Evolutionary conservation across 2,888 invertebrate genomes (phyloP), one percentile per base, ranked within the genome.

Genomic region (Selenia dentaria): DNA sequence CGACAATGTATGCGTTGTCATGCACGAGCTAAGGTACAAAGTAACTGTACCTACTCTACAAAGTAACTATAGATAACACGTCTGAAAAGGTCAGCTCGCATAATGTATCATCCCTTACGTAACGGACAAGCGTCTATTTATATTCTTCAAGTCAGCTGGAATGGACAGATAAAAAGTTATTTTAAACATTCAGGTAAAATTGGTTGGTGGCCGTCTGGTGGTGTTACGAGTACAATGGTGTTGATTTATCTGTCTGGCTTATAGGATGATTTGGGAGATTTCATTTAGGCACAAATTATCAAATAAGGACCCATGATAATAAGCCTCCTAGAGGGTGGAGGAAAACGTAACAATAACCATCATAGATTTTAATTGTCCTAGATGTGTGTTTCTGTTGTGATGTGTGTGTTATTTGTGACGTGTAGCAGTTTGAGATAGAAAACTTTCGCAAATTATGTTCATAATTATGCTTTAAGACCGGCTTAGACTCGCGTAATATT

Each of bases 1-100:
- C 41, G 49, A 47, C 49, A 46, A 53, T 52, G 64, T 71, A 81
- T 77, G 79, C 78, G 79, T 70, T 70, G 76, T 73, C 79, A 78
- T 81, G 77, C 76, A 73, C 70, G 60, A 65, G 55, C 61, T 61
- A 50, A 62, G 59, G 49, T 59, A 56, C 59, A 48, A 37, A 42
- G 47, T 33, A 42, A 33, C 47, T 14, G 12, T 31, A 28, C 13
- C 22, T 25, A 25, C 10, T 10, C 3, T 6, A 8, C 9, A 3
- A 25, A 9, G 26, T 43, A 39, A 16, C 37, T 42, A 42, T 36
- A 31, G 16, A 32, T 28, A 12, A 32, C 36, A 24, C 54, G 39
- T 48, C 44, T 60, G 57, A 54, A 79, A 79, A 80, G 80, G 82
- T 79, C 76, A 74, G 62, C 63, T 57, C 52, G 48, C 56, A 62